phyloP scores from a whole-genome alignment of 2,888 invertebrate species.

The Apodemia mormo region DNA sequence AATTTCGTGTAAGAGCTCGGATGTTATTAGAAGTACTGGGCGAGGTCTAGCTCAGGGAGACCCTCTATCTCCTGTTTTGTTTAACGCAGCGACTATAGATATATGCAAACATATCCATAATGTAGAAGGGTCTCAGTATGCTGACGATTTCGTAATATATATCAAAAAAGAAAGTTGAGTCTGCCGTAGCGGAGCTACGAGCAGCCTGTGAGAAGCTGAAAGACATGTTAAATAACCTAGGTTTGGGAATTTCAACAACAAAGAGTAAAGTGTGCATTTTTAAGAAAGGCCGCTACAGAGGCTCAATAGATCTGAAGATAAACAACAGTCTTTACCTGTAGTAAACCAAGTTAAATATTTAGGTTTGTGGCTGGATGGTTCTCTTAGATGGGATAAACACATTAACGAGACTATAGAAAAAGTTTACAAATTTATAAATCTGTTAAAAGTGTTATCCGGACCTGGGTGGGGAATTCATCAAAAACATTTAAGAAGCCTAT shows the following conservation, averaged over 20 bases:
- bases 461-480: too few species aligned
- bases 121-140: conserved; percentile 21
- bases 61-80: conserved; percentile 43
- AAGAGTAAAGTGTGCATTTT: conserved; percentile 36
- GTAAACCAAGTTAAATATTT: too few species aligned
- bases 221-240: conserved; percentile 23
- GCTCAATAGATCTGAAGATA: conserved; percentile 19
- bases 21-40: conserved; percentile 28
- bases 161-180: neutral
- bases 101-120: conserved; percentile 18
- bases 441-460: too few species aligned
- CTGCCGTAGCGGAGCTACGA: conserved; percentile 18
- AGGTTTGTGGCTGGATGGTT: too few species aligned
- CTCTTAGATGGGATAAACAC: too few species aligned
- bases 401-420: too few species aligned
- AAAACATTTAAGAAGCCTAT: too few species aligned
- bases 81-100: conserved; percentile 39
- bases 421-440: too few species aligned
- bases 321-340: neutral
- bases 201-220: conserved; percentile 21
- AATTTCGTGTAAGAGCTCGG: conserved; percentile 22
- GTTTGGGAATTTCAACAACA: conserved; percentile 28
- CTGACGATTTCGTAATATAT: conserved; percentile 21
- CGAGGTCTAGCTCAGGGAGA: conserved; percentile 43
- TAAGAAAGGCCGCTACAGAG: conserved; percentile 22